Conservation (phyloP, 2,113 vertebrate genomes). For the Antechinus stuartii region DNA sequence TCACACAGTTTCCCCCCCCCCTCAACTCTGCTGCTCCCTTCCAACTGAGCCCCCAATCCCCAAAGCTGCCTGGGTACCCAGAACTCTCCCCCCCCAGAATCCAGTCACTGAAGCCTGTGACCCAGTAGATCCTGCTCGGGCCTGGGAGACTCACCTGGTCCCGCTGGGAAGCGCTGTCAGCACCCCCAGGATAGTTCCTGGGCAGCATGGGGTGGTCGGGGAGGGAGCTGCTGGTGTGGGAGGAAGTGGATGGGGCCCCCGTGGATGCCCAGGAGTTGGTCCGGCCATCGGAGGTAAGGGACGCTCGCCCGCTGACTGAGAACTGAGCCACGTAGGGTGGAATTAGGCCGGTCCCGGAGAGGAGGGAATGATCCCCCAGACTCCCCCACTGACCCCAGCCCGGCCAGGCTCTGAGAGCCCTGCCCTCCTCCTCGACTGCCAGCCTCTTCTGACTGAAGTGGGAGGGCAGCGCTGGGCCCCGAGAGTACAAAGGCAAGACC, state of each 20-base stretch:
- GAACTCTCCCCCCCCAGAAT: background rate
- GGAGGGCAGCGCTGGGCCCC: background rate
- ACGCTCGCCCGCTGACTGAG: slow-evolving; percentile 70
- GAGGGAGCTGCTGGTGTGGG: slow-evolving; percentile 70
- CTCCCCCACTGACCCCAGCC: background rate
- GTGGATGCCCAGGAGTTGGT: slow-evolving; percentile 78
- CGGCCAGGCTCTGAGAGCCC: background rate
- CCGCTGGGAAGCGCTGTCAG: background rate
- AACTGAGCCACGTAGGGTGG: slow-evolving; percentile 69
- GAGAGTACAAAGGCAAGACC: background rate
- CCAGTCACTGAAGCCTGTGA: background rate
- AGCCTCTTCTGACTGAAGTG: background rate
- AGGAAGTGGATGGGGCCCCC: slow-evolving; percentile 62
- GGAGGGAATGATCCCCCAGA: background rate
- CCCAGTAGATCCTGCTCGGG: background rate
- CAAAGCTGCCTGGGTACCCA: background rate
- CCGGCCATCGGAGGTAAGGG: slow-evolving; percentile 68
- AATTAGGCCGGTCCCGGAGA: too few species aligned
- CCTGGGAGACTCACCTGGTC: background rate
- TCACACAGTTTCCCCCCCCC: too few species aligned
- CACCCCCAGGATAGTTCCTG: slow-evolving; percentile 69
- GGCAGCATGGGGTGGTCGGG: slow-evolving; percentile 41
- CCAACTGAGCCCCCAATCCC: background rate
- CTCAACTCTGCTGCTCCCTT: background rate
- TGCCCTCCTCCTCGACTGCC: rapidly evolving